Evolutionary conservation across 2,113 vertebrate genomes (phyloP).

Genomic region (Astur gentilis): DNA sequence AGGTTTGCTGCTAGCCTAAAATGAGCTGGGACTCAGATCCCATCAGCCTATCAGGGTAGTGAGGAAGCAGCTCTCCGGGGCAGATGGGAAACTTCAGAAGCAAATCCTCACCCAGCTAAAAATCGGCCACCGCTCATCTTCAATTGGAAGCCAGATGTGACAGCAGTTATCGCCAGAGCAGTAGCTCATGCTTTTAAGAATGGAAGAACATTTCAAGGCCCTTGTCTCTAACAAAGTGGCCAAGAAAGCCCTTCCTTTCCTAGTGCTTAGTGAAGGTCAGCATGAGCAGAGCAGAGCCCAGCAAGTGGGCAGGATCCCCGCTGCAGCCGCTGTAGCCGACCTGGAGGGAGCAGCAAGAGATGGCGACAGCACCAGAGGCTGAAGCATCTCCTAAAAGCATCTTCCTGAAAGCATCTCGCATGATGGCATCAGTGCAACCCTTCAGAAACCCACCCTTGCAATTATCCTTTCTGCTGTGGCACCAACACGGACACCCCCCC

Average conservation of each 20-base stretch:
- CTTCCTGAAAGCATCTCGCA: not conserved
- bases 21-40: not conserved
- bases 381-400: not conserved
- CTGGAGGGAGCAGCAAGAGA: not conserved
- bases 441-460: too few species aligned
- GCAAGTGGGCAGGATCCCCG: not conserved
- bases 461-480: not conserved
- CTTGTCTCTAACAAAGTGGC: not conserved
- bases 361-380: not conserved
- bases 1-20: not conserved
- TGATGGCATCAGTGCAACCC: not conserved
- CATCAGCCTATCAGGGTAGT: not conserved
- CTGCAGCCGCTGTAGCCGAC: not conserved
- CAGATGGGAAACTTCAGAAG: not conserved
- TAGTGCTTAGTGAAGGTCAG: not conserved
- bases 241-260: not conserved
- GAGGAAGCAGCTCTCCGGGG: not conserved
- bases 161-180: not conserved
- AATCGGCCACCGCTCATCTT: not conserved
- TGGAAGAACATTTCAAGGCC: not conserved
- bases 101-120: not conserved
- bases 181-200: not conserved
- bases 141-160: not conserved
- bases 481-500: not conserved
- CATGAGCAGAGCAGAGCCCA: constrained; percentile 21